These are phyloP conservation scores for Aporophyla lueneburgensis DNA, from an alignment of 2,888 invertebrate genomes.

Conservation along the genomic window DNA sequence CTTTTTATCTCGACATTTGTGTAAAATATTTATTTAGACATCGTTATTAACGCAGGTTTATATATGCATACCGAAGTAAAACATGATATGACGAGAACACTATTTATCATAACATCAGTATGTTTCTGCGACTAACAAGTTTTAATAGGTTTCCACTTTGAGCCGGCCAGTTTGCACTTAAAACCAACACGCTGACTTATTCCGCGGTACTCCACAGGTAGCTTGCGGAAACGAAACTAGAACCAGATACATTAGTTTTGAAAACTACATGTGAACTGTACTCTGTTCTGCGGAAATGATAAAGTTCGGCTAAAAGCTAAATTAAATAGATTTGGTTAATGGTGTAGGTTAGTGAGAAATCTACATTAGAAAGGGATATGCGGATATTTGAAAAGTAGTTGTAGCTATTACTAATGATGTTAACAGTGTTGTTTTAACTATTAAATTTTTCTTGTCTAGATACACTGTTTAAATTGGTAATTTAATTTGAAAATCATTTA, in stretches of 20 bases:
- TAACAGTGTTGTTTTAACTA: not conserved
- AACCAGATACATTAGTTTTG: slow-evolving; percentile 35
- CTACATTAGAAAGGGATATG: not conserved
- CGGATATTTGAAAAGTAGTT: not conserved
- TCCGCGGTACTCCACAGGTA: slow-evolving; percentile 27
- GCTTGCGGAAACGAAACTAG: slow-evolving; percentile 30
- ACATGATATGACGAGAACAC: not conserved
- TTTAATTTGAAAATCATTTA: too few relatives aligned
- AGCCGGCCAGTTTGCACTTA: slow-evolving; percentile 40
- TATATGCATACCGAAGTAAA: not conserved
- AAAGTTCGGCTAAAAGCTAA: slow-evolving; percentile 21
- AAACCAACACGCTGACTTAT: slow-evolving; percentile 29
- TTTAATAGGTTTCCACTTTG: slow-evolving; percentile 43
- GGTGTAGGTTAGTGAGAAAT: not conserved
- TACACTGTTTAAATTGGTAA: too few relatives aligned
- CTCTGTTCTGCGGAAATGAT: slow-evolving; percentile 20
- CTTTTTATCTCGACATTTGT: not conserved
- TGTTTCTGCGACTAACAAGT: slow-evolving; percentile 36
- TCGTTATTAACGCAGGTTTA: too few relatives aligned
- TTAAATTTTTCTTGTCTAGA: not conserved
- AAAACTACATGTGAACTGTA: slow-evolving; percentile 28
- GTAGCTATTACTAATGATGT: not conserved
- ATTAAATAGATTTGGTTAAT: slow-evolving; percentile 22
- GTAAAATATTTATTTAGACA: not conserved
- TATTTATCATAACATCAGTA: slow-evolving; percentile 20